Evolutionary conservation across 2,888 invertebrate genomes (phyloP), one percentile per base, ranked within the genome.

Genomic region (Nyleta sp.): DNA sequence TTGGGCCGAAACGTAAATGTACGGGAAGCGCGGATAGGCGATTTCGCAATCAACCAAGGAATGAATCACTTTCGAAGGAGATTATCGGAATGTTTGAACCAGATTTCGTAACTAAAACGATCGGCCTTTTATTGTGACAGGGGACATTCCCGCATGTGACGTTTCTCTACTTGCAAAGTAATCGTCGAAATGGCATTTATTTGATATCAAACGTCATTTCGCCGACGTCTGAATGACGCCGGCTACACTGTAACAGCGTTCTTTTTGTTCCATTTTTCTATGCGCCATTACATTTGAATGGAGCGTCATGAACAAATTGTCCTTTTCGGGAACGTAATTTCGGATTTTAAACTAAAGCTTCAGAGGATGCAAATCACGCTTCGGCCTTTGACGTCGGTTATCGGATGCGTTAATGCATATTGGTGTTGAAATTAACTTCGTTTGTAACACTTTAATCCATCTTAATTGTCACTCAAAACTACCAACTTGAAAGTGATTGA

Each of bases 111-210:
- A 60, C 38, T 31, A 40, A 70, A 59, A 42, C 40, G 28, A 48
- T 57, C 48, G 20, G 17, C 31, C 31, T 50, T 67, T 70, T 57
- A 33, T 33, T 46, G 22, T 35, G 53, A 64, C 38, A 42, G n/a
- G 15, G n/a, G 1, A 33, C 40, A 18, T 18, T 20, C 13, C 11
- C 50, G 8, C 11, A 35, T 33, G 33, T 33, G 31, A 65, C 33
- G 15, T 57, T 65, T 59, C 52, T 52, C 18, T 60, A 38, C 40
- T 60, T 60, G 28, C 20, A 44, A 53, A 67, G 53, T 67, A 74
- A 74, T 74, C 52, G 59, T 46, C 44, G 24, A 59, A 74, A 67
- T 60, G 60, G 67, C 60, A 24, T 74, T 59, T 74, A 74, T 74
- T 67, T 60, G 59, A 67, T 74, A 74, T 67, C 60, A 67, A 40